Conservation (phyloP, 2,113 vertebrate genomes). For the Lanius collurio region DNA sequence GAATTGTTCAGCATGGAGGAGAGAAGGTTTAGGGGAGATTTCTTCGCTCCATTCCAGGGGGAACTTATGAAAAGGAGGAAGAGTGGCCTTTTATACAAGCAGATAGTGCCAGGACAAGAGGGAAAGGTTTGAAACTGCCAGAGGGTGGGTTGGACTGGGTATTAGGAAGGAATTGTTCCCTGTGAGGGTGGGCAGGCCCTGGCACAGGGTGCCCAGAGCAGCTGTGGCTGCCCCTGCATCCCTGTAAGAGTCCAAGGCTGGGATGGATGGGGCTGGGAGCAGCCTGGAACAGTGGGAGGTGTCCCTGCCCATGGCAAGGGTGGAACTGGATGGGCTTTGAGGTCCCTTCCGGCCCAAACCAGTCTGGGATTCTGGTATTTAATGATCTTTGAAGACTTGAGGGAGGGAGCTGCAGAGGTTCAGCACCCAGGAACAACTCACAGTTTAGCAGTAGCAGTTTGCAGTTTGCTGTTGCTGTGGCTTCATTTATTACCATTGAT, state of each 20-base stretch:
- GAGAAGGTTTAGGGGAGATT: background rate
- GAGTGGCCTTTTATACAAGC: background rate
- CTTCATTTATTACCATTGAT: background rate
- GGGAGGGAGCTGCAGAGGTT: background rate
- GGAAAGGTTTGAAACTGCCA: background rate
- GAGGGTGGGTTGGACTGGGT: background rate
- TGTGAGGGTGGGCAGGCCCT: fast-evolving
- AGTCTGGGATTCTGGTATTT: background rate
- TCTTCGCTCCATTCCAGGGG: background rate
- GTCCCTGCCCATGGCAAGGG: background rate
- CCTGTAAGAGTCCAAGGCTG: background rate
- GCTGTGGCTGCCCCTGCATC: background rate
- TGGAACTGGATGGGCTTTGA: background rate
- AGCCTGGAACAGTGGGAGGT: background rate
- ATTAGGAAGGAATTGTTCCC: background rate
- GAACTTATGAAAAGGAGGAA: background rate
- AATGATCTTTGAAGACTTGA: background rate
- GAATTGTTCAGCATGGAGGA: fast-evolving
- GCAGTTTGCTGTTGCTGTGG: background rate
- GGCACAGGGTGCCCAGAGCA: background rate
- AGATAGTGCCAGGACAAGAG: background rate
- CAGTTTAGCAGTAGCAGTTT: too few species aligned
- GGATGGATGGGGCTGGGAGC: background rate
- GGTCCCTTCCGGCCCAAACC: background rate
- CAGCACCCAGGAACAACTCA: background rate